Base-by-base conservation (phyloP, 2,113 vertebrate species). In the Nothoprocta perdicaria region DNA sequence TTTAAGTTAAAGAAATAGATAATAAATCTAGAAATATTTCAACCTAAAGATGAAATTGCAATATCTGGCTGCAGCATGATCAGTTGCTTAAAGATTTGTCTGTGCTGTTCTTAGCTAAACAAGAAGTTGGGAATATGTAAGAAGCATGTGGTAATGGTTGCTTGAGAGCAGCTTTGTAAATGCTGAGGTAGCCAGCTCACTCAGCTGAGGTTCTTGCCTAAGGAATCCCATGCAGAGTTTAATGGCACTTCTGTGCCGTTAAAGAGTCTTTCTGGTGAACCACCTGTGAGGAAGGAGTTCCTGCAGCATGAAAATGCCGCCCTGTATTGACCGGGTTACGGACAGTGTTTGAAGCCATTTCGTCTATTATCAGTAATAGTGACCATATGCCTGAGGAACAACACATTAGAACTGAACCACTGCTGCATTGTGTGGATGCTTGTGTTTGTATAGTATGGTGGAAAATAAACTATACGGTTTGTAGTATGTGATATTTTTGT, bases 291-390 rank as follows among this genome's bases (percentile, higher is more conserved):
- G 12, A 31, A 6, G 72, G 65, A 31, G 27, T 50, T 31, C 3
- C 23, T 79, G 9, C 14, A 80, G 19, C 9, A 4, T 29, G 38
- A 14, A 75, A 31, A 2, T 38, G 10, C 18, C 22, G 18, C 4
- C 1, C 1, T 46, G 53, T 66, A 3, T 35, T 38, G n/a, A 9
- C 31, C 33, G 21, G 55, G 1, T 55, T 71, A 2, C 43, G 26
- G 4, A 17, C 46, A 5, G 21, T 24, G 50, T 5, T 72, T 79
- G 60, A 18, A 83, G 67, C 29, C 35, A 6, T 27, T 74, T 69
- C 2, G 3, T 29, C n/a, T 9, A 3, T 38, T 52, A 3, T 0
- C 22, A 26, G 27, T 73, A 13, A 23, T 31, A 11, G 3, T 9
- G 45, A 3, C n/a, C 2, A 0, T 27, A 31, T 12, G 3, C 40